Evolutionary conservation across 2,888 invertebrate genomes (phyloP).

Genomic region (Drosophila siamana): DNA sequence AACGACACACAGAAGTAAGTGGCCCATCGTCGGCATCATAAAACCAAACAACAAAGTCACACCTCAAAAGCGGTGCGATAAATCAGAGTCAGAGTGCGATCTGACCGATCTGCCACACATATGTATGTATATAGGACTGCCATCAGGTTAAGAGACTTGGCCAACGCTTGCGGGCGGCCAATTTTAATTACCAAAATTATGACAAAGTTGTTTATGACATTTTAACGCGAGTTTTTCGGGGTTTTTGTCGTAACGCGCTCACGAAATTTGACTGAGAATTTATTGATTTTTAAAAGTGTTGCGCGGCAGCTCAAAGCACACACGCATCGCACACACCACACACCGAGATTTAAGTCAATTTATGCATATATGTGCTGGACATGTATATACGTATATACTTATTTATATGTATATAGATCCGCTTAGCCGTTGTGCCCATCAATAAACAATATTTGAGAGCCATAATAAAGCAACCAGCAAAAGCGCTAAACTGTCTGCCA

Average conservation of each 20-base stretch:
- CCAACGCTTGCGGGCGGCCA: slow-evolving; percentile 67
- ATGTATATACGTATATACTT: slow-evolving; percentile 11
- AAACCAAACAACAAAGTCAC: slow-evolving; percentile 74
- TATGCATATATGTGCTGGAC: slow-evolving; percentile 43
- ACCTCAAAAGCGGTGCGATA: slow-evolving; percentile 73
- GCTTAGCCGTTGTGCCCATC: slow-evolving; percentile 74
- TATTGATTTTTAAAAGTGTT: slow-evolving; percentile 79
- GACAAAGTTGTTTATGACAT: slow-evolving; percentile 81
- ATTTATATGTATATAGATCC: slow-evolving; percentile 65
- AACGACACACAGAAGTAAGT: slow-evolving; percentile 34
- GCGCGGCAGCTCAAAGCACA: slow-evolving; percentile 55
- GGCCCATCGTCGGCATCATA: slow-evolving; percentile 56
- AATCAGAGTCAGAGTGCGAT: slow-evolving; percentile 57
- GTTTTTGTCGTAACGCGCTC: slow-evolving; percentile 41
- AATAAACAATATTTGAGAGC: slow-evolving; percentile 69
- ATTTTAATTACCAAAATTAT: slow-evolving; percentile 82
- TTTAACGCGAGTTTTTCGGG: slow-evolving; percentile 68
- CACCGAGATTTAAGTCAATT: slow-evolving; percentile 26
- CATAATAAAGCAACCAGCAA: slow-evolving; percentile 61
- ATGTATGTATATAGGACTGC: slow-evolving; percentile 1
- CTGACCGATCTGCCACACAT: slow-evolving; percentile 41
- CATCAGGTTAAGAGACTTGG: slow-evolving; percentile 9
- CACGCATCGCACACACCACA: slow-evolving; percentile 8
- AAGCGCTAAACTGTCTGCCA: slow-evolving; percentile 73
- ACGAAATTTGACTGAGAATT: slow-evolving; percentile 69